Evolutionary conservation across 2,888 invertebrate species (phyloP).

Genomic region (Antheraea assamensis): DNA sequence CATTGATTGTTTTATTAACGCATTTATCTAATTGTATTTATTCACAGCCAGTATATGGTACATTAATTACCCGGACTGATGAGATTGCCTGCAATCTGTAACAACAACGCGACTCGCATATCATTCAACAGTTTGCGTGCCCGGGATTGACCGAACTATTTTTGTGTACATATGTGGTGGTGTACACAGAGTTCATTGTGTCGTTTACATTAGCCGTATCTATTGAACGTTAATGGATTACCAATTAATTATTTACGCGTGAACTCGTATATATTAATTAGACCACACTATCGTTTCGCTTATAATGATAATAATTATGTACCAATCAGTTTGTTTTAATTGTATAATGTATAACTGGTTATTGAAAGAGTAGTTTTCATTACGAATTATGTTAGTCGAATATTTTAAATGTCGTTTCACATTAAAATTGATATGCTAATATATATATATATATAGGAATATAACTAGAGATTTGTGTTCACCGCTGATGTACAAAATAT

Average conservation of each 20-base stretch:
- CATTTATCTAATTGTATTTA: not conserved
- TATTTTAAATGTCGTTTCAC: not conserved
- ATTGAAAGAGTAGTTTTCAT: not conserved
- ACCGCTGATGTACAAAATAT: not conserved
- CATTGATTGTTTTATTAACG: not conserved
- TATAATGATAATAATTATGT: not conserved
- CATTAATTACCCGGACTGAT: slow-evolving; percentile 42
- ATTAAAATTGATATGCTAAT: not conserved
- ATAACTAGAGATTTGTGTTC: not conserved
- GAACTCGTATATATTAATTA: slow-evolving; percentile 5
- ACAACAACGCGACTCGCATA: slow-evolving; percentile 46
- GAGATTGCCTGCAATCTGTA: slow-evolving; percentile 49
- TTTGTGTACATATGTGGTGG: slow-evolving; percentile 30
- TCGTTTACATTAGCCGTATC: slow-evolving; percentile 25
- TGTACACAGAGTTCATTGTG: slow-evolving; percentile 28
- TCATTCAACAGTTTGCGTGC: slow-evolving; percentile 23
- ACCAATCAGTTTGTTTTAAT: not conserved
- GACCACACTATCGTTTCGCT: not conserved
- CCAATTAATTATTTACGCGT: slow-evolving; percentile 23
- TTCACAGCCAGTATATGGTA: slow-evolving; percentile 24
- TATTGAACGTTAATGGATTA: slow-evolving; percentile 29
- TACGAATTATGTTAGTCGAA: not conserved
- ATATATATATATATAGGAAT: not conserved
- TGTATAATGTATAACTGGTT: not conserved
- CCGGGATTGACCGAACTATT: slow-evolving; percentile 39